Conservation (phyloP, 2,888 invertebrate genomes). For the Drosophila pseudotakahashii region DNA sequence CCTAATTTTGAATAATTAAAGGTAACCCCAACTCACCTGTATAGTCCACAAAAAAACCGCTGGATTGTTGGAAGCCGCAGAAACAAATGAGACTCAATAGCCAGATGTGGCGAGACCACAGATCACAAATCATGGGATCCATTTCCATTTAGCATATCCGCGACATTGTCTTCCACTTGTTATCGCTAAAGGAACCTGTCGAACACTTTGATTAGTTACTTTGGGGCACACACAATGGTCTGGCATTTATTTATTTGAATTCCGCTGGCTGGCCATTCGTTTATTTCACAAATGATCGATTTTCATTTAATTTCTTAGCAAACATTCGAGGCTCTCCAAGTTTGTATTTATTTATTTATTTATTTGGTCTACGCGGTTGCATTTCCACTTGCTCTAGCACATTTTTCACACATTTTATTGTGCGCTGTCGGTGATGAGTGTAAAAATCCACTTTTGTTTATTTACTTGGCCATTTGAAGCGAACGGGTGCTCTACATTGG, state of each 20-base stretch:
- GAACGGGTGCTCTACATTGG: constrained; percentile 65
- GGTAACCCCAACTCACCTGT: constrained; percentile 57
- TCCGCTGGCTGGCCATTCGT: constrained; percentile 28
- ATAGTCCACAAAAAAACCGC: constrained; percentile 65
- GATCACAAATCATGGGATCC: constrained; percentile 34
- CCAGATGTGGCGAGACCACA: constrained; percentile 34
- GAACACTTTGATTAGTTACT: constrained; percentile 28
- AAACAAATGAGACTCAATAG: constrained; percentile 46
- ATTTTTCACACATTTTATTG: constrained; percentile 78
- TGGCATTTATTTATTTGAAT: constrained; percentile 42
- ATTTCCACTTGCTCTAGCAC: constrained; percentile 61
- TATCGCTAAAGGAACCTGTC: constrained; percentile 28
- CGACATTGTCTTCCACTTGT: constrained; percentile 26
- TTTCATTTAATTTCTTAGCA: constrained; percentile 63
- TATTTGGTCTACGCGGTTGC: constrained; percentile 64
- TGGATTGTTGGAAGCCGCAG: constrained; percentile 17
- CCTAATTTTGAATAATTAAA: too few species aligned
- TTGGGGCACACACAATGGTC: constrained; percentile 15
- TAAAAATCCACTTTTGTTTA: constrained; percentile 74
- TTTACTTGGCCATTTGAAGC: constrained; percentile 73
- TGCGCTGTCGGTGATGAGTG: constrained; percentile 62
- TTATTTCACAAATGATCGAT: constrained; percentile 63
- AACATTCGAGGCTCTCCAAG: constrained; percentile 39
- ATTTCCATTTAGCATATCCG: constrained; percentile 23
- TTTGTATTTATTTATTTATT: constrained; percentile 53